Conservation (phyloP, 2,113 vertebrate genomes). For the Falco punctatus region DNA sequence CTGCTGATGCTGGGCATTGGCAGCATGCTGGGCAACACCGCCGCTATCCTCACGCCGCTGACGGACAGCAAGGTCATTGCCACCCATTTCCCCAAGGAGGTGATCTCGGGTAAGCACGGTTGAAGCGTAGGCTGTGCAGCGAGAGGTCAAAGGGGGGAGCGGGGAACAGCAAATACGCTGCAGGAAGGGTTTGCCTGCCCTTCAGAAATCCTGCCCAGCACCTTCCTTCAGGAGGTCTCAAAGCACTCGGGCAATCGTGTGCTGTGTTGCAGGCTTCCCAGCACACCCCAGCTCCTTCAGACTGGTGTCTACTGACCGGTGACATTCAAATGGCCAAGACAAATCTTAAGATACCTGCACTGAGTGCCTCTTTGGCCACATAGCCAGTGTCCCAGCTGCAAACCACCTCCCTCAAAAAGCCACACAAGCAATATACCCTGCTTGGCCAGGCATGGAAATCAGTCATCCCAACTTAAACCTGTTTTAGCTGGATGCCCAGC, state of each 20-base stretch:
- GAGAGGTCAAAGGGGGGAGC: not conserved
- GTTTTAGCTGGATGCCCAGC: not conserved
- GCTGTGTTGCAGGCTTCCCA: not conserved
- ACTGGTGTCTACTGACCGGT: not conserved
- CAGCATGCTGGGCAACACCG: constrained; percentile 94
- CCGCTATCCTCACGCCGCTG: constrained; percentile 89
- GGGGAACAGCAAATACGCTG: not conserved
- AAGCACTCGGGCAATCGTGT: accelerated
- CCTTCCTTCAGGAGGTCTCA: not conserved
- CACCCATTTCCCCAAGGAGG: constrained; percentile 77
- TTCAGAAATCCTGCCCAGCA: not conserved
- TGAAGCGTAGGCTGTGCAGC: accelerated
- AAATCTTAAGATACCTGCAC: not conserved
- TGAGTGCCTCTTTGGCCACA: not conserved
- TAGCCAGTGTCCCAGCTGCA: accelerated
- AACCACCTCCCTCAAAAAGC: not conserved
- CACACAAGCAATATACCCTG: accelerated
- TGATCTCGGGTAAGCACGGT: constrained; percentile 81
- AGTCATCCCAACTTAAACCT: not conserved
- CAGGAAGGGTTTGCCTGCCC: not conserved
- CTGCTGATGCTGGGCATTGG: constrained; percentile 90
- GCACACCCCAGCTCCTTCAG: not conserved
- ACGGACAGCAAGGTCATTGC: constrained; percentile 80
- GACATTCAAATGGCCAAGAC: not conserved
- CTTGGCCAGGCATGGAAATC: not conserved